A percentile compares a stretch with the other conserved stretches of the same genome.
Evolutionary conservation across 2,797 vertebrate species (phyloP).

Genomic region (Gymnodraco acuticeps): DNA sequence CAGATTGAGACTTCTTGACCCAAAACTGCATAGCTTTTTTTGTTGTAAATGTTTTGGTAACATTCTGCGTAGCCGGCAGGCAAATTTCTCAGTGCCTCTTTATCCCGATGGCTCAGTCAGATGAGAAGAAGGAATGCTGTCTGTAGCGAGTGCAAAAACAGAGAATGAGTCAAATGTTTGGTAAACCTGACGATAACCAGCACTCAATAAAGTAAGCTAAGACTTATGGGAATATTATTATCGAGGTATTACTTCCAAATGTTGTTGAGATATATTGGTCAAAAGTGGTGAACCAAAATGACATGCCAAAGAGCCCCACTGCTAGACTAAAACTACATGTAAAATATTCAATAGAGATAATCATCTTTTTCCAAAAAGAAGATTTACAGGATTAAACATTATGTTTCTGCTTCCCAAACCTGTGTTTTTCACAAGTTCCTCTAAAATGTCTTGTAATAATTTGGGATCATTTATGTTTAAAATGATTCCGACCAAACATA

Average conservation of each 20-base stretch:
- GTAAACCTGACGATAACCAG: background rate
- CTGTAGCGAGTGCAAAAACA: background rate
- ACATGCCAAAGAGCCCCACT: background rate
- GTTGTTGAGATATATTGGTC: background rate
- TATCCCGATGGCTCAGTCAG: background rate
- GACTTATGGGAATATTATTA: background rate
- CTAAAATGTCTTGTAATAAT: background rate
- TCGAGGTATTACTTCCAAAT: background rate
- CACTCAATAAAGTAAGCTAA: background rate
- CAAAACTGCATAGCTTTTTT: background rate
- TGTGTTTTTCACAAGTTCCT: background rate
- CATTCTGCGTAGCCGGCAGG: background rate
- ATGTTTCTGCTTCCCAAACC: background rate
- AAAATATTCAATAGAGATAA: background rate
- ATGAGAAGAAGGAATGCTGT: background rate
- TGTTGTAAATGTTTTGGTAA: background rate
- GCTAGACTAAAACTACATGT: background rate
- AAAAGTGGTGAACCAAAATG: background rate
- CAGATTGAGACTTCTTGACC: background rate
- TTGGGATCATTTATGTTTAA: background rate
- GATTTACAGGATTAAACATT: background rate
- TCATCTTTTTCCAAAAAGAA: background rate
- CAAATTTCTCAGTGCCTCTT: background rate
- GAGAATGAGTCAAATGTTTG: background rate
- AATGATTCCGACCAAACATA: background rate